Conservation (phyloP, 1,140 invertebrate genomes). For the Diploscapter pachys region DNA sequence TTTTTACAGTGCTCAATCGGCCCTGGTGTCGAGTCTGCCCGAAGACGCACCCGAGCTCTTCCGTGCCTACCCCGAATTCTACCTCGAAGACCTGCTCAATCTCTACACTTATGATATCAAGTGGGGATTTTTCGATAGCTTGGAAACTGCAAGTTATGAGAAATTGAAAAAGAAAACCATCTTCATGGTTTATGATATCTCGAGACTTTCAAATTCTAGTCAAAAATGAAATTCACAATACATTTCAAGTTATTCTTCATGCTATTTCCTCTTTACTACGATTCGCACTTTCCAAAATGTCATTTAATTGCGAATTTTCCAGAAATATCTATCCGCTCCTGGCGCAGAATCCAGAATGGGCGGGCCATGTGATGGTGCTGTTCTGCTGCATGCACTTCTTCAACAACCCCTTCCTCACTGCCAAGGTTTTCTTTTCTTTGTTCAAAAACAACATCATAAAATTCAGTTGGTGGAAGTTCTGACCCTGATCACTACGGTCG, state of each 20-base stretch:
- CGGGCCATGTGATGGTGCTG: neutral
- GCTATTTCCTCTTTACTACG: constrained; percentile 5
- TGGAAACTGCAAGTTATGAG: neutral
- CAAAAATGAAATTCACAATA: neutral
- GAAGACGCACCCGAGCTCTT: constrained; percentile 72
- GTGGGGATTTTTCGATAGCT: constrained; percentile 65
- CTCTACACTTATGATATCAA: constrained; percentile 77
- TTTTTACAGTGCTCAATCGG: constrained; percentile 46
- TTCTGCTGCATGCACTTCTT: constrained; percentile 16
- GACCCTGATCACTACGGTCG: too few relatives aligned
- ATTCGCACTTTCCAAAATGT: neutral
- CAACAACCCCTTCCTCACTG: constrained; percentile 2
- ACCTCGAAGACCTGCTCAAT: constrained; percentile 90
- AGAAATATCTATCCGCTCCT: neutral
- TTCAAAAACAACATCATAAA: neutral
- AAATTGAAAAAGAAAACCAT: neutral
- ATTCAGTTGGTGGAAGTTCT: too few relatives aligned
- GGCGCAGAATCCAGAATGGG: constrained; percentile 5
- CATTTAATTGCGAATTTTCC: neutral
- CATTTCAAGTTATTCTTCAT: constrained; percentile 11
- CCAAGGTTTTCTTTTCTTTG: neutral
- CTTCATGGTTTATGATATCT: constrained; percentile 61
- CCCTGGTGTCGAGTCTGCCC: constrained; percentile 65
- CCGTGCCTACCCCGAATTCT: constrained; percentile 87
- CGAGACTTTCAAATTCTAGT: constrained; percentile 5